Base-by-base conservation (phyloP, 2,113 vertebrate genomes). In the Merops nubicus region DNA sequence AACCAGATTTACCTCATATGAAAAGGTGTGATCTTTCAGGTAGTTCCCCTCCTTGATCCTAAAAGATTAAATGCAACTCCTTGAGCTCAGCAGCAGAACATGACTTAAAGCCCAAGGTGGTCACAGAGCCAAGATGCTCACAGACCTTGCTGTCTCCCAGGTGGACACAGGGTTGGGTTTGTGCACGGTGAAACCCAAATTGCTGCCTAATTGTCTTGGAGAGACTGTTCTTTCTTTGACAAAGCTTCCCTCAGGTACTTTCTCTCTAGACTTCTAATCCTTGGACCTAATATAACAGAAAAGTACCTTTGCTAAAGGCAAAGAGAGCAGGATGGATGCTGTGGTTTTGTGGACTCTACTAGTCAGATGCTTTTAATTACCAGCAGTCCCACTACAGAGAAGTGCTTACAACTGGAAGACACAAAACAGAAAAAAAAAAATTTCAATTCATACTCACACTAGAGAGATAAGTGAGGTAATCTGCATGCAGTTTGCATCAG, bases 61-160 rank as follows among this genome's bases (percentile, higher is more conserved):
- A 1, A 11, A 75, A 69, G 21, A 62, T 21, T 73, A 83, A 72
- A 89, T 1, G 9, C 16, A 60, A 21, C 13, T 82, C 65, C 40
- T 38, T 21, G 43, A 74, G 57, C n/a, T 40, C 0, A 0, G 47
- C 31, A 90, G 36, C 8, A 79, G 16, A 25, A 68, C 7, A 6
- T 6, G 29, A 76, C n/a, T 36, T 26, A 29, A 75, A n/a, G 43
- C 3, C 26, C 33, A 65, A 70, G 5, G 6, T 67, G 38, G 19
- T 67, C 43, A 59, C 0, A 16, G n/a, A 88, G 23, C 3, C 5
- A 40, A 72, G 15, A 38, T 31, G 15, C 33, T 85, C n/a, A 34
- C 34, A 79, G 65, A 79, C 14, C 10, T 43, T 70, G 19, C 43
- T 62, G 31, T 21, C 31, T 79, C 57, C 12, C 36, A 83, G 57